phyloP scores from a whole-genome alignment of 1,140 invertebrate species.

The Whitmania pigra region DNA sequence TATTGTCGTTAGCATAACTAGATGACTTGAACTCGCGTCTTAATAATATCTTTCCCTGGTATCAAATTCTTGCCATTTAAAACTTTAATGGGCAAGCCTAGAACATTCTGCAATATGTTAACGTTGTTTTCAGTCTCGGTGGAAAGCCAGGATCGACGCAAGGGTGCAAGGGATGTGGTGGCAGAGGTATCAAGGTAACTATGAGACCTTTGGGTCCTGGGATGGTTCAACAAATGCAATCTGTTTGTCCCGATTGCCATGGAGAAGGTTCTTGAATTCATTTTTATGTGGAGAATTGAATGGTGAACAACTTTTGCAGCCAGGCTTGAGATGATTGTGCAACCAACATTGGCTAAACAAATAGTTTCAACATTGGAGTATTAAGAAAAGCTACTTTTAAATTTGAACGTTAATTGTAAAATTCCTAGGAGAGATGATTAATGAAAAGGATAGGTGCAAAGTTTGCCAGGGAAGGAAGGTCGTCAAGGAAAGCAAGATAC shows the following conservation, averaged over 20 bases:
- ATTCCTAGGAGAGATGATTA: conserved; percentile 57
- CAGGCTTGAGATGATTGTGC: background rate
- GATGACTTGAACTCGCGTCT: background rate
- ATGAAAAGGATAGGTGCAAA: conserved; percentile 57
- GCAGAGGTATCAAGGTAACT: conserved; percentile 74
- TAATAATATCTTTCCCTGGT: background rate
- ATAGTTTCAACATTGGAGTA: too few relatives aligned
- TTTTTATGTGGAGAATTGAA: background rate
- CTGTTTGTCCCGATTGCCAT: conserved; percentile 71
- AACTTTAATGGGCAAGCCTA: background rate
- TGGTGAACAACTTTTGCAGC: conserved; percentile 1
- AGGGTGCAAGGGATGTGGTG: conserved; percentile 72
- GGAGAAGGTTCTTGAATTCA: conserved; percentile 60
- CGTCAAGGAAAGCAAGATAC: conserved; percentile 76
- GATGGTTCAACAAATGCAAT: conserved; percentile 92
- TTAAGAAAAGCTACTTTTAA: too few relatives aligned
- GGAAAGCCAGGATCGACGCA: conserved; percentile 75
- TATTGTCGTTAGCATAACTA: background rate
- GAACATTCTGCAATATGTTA: background rate
- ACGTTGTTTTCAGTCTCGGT: conserved; percentile 47
- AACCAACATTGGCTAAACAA: too few relatives aligned
- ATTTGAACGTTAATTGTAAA: conserved; percentile 16
- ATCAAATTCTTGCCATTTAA: background rate
- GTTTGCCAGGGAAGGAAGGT: conserved; percentile 82
- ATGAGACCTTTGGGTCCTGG: conserved; percentile 84